These are phyloP conservation scores for Luidia sarsii DNA, from an alignment of 53 echinoderm and acorn worm species.

Conservation along the genomic window DNA sequence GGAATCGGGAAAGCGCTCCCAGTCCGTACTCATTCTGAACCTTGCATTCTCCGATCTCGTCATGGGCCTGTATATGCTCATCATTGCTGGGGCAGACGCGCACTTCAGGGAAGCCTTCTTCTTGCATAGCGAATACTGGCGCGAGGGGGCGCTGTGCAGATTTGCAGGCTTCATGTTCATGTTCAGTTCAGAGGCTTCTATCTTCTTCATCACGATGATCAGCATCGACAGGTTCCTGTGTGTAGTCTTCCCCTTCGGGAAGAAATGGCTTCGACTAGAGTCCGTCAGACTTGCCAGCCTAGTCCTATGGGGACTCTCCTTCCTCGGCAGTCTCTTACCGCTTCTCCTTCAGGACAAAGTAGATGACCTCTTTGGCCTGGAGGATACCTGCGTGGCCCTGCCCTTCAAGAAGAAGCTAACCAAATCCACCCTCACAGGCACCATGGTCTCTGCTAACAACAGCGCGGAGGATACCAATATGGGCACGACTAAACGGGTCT, in stretches of 20 bases:
- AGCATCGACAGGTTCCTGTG: constrained; percentile 53
- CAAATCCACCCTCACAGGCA: not conserved
- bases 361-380: constrained; percentile 31
- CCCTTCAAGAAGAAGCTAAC: constrained; percentile 6
- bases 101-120: constrained; percentile 42
- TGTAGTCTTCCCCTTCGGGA: constrained; percentile 54
- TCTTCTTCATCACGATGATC: constrained; percentile 60
- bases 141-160: constrained; percentile 33
- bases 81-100: constrained; percentile 47
- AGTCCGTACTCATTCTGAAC: constrained; percentile 45
- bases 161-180: constrained; percentile 55
- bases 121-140: constrained; percentile 30
- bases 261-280: constrained; percentile 29
- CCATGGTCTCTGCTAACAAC: not conserved
- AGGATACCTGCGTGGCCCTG: constrained; percentile 45
- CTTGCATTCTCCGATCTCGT: constrained; percentile 57
- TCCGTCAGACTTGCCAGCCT: constrained; percentile 9
- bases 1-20: constrained; percentile 41
- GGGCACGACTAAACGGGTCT: constrained; percentile 17
- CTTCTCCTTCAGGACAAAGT: constrained; percentile 24
- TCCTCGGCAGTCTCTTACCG: constrained; percentile 19
- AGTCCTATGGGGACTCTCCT: constrained; percentile 26
- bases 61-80: constrained; percentile 62
- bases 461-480: not conserved
- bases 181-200: constrained; percentile 47